Evolutionary conservation across 2,888 invertebrate genomes (phyloP), one percentile per base, ranked within the genome.

Genomic region (Lycaena phlaeas): DNA sequence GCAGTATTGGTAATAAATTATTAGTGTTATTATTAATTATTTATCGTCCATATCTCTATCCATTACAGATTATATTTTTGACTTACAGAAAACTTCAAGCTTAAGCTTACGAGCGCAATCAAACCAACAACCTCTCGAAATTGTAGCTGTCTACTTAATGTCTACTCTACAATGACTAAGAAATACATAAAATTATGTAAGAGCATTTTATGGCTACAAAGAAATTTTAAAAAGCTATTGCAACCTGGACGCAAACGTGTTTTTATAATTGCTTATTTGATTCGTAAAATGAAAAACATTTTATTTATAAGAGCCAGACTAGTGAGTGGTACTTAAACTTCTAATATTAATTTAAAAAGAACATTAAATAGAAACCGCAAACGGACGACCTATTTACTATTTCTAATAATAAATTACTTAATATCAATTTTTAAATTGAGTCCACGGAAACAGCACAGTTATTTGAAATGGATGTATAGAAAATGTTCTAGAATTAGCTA

Each of bases 341-440:
- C 34, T 11, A 9, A 34, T 34, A 22, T 18, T 18, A 34, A 34
- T 12, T 30, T 31, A 31, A 34, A 34, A 34, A 22, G 11, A 22
- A 34, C n/a, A n/a, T n/a, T n/a, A 34, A 22, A 22, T 34, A 12
- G 22, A 34, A 18, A 18, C 18, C 18, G 12, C 34, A 22, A n/a
- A 34, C 34, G 11, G 18, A 34, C 31, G 31, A 31, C 31, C 31
- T 31, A 31, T 12, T 34, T 12, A 34, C 22, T 34, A 34, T 34
- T 22, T 34, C 34, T 22, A 34, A 12, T 22, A 22, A 18, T 18
- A 11, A 22, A 10, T 34, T 18, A 22, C 12, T 11, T 18, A 22
- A 22, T 4, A 22, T 2, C 9, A 22, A 7, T 22, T 22, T 4
- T 22, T 5, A 22, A 22, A 22, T 4, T 7, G 22, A n/a, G 7